Evolutionary conservation across 2,888 invertebrate genomes (phyloP).

Genomic region (Dryocosmus kuriphilus): DNA sequence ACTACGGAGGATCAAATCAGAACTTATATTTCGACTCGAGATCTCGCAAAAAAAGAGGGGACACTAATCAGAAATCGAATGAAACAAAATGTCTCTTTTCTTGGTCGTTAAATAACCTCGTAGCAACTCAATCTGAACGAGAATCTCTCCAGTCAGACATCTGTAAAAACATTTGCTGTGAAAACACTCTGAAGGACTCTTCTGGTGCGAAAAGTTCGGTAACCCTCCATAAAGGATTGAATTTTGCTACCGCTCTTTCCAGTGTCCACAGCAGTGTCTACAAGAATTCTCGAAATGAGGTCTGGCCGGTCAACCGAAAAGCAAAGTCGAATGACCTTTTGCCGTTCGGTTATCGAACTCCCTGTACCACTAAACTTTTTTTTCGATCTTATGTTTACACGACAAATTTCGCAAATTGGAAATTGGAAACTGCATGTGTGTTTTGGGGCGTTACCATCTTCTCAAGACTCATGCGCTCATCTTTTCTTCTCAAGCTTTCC

Average conservation of each 20-base stretch:
- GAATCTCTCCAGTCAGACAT: neutral
- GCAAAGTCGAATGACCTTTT: slow-evolving; percentile 15
- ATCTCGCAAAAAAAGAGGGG: too few species aligned
- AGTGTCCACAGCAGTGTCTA: slow-evolving; percentile 4
- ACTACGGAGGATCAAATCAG: too few species aligned
- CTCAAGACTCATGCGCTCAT: neutral
- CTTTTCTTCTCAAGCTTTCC: neutral
- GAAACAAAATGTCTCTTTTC: neutral
- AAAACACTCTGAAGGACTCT: neutral
- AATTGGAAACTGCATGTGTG: neutral
- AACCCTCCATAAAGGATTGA: slow-evolving; percentile 15
- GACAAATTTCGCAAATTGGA: neutral
- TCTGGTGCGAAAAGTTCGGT: neutral
- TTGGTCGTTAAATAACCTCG: neutral
- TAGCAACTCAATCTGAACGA: neutral
- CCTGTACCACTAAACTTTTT: too few species aligned
- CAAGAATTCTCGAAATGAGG: neutral
- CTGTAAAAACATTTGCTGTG: slow-evolving; percentile 7
- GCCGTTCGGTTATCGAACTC: slow-evolving; percentile 16
- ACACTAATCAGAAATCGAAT: too few species aligned
- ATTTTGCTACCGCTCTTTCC: neutral
- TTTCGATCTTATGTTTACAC: neutral
- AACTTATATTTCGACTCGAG: too few species aligned
- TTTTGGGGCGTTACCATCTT: neutral
- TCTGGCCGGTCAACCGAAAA: neutral